Percentiles rank a stretch among this genome's conserved stretches.
phyloP scores from a whole-genome alignment of 2,888 invertebrate species.

The Trichogramma dendrolimi region DNA sequence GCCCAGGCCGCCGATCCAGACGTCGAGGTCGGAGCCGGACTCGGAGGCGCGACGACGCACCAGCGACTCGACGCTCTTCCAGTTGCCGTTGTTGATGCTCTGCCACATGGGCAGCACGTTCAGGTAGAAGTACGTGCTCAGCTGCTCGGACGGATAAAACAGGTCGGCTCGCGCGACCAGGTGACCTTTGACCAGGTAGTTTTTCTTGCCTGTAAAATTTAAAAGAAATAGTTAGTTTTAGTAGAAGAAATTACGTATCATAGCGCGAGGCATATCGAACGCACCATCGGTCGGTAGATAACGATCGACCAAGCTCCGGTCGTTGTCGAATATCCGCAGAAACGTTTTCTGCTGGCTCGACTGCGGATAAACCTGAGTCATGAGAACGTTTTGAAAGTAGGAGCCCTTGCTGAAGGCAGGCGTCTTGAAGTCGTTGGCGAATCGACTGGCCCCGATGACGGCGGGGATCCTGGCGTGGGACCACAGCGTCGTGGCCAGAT shows the following conservation, averaged over 20 bases:
- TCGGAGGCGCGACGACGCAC: slow-evolving; percentile 40
- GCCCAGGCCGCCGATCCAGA: slow-evolving; percentile 47
- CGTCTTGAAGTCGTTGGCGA: neutral
- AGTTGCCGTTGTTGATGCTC: slow-evolving; percentile 51
- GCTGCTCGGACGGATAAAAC: slow-evolving; percentile 55
- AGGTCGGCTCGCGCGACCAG: slow-evolving; percentile 57
- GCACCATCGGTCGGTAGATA: slow-evolving; percentile 16
- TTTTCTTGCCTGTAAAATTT: slow-evolving; percentile 4
- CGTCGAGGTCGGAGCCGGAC: slow-evolving; percentile 39
- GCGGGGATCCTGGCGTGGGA: slow-evolving; percentile 14
- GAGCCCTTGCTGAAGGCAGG: slow-evolving; percentile 15
- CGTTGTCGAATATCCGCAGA: slow-evolving; percentile 7
- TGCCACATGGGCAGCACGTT: slow-evolving; percentile 58
- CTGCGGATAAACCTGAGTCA: slow-evolving; percentile 13
- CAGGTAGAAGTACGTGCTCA: slow-evolving; percentile 56
- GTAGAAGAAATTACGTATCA: no score
- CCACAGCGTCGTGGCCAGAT: slow-evolving; percentile 19
- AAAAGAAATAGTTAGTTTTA: no score
- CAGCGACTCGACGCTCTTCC: slow-evolving; percentile 48
- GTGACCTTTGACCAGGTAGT: slow-evolving; percentile 54
- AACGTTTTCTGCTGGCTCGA: slow-evolving; percentile 10
- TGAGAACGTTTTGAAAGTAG: slow-evolving; percentile 9
- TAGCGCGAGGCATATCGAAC: neutral
- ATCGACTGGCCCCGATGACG: neutral
- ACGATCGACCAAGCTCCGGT: slow-evolving; percentile 5